Evolutionary conservation across 2,797 vertebrate genomes (phyloP).

Genomic region (Orientallactaga sibirica): DNA sequence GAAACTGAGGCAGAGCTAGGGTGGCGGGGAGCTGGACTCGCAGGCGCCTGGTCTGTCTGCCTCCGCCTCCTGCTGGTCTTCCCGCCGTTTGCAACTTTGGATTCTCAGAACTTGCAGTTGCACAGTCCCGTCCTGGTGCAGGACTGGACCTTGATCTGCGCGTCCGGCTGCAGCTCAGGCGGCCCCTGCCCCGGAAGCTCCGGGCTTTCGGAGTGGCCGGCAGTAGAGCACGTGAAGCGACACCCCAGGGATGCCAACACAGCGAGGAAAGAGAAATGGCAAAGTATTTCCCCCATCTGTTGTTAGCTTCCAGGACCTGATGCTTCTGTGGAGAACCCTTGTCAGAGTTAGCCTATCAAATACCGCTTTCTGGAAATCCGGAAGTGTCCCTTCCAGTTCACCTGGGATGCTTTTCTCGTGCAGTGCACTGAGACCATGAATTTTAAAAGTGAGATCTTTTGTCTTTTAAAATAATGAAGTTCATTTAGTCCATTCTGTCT

Average conservation of each 20-base stretch:
- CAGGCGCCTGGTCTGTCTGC: rapidly evolving
- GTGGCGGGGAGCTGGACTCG: not conserved
- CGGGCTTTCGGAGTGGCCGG: not conserved
- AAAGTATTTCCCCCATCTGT: not conserved
- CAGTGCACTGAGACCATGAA: too few species aligned
- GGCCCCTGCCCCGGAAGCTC: too few species aligned
- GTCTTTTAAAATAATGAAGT: slow-evolving; percentile 23
- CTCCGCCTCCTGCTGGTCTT: not conserved
- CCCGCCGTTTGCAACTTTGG: not conserved
- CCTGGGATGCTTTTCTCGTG: not conserved
- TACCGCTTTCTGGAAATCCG: slow-evolving; percentile 2
- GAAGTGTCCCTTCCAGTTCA: not conserved
- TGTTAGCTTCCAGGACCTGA: not conserved
- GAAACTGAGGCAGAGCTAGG: not conserved
- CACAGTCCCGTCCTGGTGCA: not conserved
- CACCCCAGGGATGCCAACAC: not conserved
- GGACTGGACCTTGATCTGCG: not conserved
- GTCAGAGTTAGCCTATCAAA: not conserved
- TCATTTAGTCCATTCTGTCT: slow-evolving; percentile 21
- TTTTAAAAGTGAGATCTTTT: slow-evolving; percentile 19
- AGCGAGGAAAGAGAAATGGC: not conserved
- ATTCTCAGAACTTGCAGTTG: not conserved
- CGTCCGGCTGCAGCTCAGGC: not conserved
- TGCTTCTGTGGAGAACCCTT: not conserved
- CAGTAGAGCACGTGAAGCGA: not conserved